phyloP scores from a whole-genome alignment of 2,113 vertebrate species.

The Cichladusa arquata region DNA sequence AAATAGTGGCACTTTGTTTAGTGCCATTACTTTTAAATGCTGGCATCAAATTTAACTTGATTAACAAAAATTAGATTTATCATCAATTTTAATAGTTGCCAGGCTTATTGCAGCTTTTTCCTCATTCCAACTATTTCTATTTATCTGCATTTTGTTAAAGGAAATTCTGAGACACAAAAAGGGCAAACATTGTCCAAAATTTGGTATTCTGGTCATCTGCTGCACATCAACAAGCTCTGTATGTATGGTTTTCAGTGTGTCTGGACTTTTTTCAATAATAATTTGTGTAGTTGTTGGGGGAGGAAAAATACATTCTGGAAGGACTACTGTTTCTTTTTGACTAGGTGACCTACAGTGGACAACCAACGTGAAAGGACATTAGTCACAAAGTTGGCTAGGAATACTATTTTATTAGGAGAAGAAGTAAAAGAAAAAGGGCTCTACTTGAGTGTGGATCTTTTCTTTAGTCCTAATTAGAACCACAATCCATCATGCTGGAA shows the following conservation, averaged over 20 bases:
- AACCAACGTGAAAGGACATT: slow-evolving; percentile 64
- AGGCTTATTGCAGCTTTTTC: not conserved
- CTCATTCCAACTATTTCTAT: not conserved
- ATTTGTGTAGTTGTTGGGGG: not conserved
- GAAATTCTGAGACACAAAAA: not conserved
- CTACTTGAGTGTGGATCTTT: slow-evolving; percentile 74
- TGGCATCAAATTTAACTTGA: not conserved
- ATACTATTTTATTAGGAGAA: slow-evolving; percentile 68
- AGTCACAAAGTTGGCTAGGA: slow-evolving; percentile 54
- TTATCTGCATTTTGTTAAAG: not conserved
- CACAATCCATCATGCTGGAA: slow-evolving; percentile 84
- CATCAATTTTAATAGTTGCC: not conserved
- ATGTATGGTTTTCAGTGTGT: not conserved
- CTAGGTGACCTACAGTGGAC: slow-evolving; percentile 73
- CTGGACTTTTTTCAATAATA: not conserved
- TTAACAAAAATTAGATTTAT: not conserved
- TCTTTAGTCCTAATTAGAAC: slow-evolving; percentile 86
- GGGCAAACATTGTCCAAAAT: not conserved
- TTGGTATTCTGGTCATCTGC: slow-evolving; percentile 7
- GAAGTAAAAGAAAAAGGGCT: slow-evolving; percentile 59
- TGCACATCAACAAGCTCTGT: not conserved
- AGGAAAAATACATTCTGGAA: not conserved
- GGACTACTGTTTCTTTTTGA: not conserved
- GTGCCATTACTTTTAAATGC: not conserved
- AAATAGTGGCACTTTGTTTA: not conserved